Percentiles rank a stretch among this genome's conserved stretches.
phyloP scores from a whole-genome alignment of 1,140 invertebrate species.

The Drosophila elegans region DNA sequence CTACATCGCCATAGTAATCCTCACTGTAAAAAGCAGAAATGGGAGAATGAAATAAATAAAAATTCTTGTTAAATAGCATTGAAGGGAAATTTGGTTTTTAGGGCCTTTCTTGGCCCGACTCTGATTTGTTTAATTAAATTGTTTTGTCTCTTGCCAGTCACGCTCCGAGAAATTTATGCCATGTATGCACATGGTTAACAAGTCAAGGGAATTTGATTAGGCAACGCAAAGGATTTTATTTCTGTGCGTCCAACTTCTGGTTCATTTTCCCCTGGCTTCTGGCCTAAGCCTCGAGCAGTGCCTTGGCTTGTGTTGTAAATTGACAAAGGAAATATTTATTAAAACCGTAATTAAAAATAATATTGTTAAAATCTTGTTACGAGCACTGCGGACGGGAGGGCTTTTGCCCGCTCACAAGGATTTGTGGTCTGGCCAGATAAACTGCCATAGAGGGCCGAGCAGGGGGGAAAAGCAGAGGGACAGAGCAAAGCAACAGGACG shows the following conservation, averaged over 20 bases:
- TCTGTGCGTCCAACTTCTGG: conserved; percentile 35
- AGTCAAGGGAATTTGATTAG: conserved; percentile 46
- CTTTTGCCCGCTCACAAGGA: conserved; percentile 39
- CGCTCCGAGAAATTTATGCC: conserved; percentile 44
- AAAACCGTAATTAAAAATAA: conserved; percentile 81
- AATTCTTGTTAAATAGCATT: conserved; percentile 57
- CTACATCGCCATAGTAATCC: conserved; percentile 93
- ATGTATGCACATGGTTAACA: conserved; percentile 43
- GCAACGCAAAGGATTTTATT: conserved; percentile 24
- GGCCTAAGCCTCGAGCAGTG: neutral
- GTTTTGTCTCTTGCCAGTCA: conserved; percentile 47
- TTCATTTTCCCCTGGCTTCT: conserved; percentile 3
- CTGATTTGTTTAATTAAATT: conserved; percentile 82
- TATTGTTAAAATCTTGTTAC: conserved; percentile 71
- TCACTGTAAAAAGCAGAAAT: conserved; percentile 88
- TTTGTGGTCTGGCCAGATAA: conserved; percentile 50
- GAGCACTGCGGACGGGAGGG: conserved; percentile 11
- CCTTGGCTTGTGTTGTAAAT: conserved; percentile 54
- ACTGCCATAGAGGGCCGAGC: conserved; percentile 24
- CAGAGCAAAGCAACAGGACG: conserved; percentile 69
- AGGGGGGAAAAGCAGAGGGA: neutral
- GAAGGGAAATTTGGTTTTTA: conserved; percentile 35
- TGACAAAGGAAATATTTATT: conserved; percentile 79
- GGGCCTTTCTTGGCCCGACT: conserved; percentile 40
- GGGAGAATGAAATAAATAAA: conserved; percentile 61